phyloP scores from a whole-genome alignment of 1,140 invertebrate genomes.

The Neomicropteryx cornuta region DNA sequence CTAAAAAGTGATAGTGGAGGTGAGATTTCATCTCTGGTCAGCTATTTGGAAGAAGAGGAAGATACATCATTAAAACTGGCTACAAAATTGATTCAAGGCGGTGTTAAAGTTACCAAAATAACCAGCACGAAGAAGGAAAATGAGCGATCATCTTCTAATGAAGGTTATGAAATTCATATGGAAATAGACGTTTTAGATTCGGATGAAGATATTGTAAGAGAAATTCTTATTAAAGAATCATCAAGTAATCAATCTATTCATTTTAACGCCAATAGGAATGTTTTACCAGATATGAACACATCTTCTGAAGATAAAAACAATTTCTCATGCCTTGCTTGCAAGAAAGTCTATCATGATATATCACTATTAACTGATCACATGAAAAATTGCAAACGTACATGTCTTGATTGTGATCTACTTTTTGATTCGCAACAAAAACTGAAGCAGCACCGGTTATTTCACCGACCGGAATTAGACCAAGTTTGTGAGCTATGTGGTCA shows the following conservation, averaged over 20 bases:
- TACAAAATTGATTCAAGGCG: slow-evolving; percentile 9
- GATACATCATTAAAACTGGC: no score
- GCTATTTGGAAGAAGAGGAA: no score
- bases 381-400: slow-evolving; percentile 10
- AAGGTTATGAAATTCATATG: slow-evolving; percentile 15
- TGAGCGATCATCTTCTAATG: slow-evolving; percentile 5
- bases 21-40: no score
- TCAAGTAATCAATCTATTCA: background rate
- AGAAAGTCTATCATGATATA: slow-evolving; percentile 11
- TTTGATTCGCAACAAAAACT: slow-evolving; percentile 9
- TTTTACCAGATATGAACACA: background rate
- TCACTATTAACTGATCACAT: slow-evolving; percentile 11
- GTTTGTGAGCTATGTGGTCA: slow-evolving; percentile 7
- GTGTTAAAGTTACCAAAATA: slow-evolving; percentile 11
- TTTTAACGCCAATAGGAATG: background rate
- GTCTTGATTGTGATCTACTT: slow-evolving; percentile 5
- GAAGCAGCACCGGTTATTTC: slow-evolving; percentile 5
- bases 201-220: slow-evolving; percentile 13
- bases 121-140: slow-evolving; percentile 6
- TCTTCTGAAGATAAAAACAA: slow-evolving; percentile 2
- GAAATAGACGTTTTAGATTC: slow-evolving; percentile 14
- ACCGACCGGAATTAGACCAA: slow-evolving; percentile 1
- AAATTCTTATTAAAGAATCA: slow-evolving; percentile 9
- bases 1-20: no score
- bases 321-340: slow-evolving; percentile 14